These are phyloP conservation scores for Cyphomyrus discorhynchus DNA, from an alignment of 2,113 vertebrate genomes.

Conservation along the genomic window DNA sequence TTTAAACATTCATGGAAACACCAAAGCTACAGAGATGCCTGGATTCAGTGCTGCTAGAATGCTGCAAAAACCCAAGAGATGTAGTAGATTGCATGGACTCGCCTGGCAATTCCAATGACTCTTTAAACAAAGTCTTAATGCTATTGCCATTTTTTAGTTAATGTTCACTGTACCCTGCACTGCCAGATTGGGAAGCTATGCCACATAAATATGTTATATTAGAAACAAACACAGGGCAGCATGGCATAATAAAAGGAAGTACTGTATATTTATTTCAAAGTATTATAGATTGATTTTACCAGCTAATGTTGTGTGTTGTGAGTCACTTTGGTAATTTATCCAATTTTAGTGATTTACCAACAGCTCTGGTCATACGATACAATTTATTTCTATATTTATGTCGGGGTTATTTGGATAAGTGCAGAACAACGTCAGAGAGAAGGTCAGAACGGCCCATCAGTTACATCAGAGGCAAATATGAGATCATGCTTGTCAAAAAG, in stretches of 20 bases:
- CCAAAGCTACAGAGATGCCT: not conserved
- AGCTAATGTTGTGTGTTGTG: not conserved
- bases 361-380: not conserved
- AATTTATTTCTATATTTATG: not conserved
- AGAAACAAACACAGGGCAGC: not conserved
- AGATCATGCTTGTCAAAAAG: not conserved
- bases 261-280: not conserved
- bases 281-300: not conserved
- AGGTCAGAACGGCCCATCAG: not conserved
- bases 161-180: not conserved
- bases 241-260: not conserved
- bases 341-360: not conserved
- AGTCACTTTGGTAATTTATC: not conserved
- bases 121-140: not conserved
- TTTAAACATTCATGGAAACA: not conserved
- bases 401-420: not conserved
- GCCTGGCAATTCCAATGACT: not conserved
- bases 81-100: not conserved
- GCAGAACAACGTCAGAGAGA: not conserved
- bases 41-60: not conserved
- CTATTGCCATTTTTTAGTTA: not conserved
- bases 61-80: not conserved
- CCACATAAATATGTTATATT: not conserved
- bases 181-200: not conserved
- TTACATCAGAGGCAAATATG: not conserved